phyloP scores from a whole-genome alignment of 2,888 invertebrate species.

The Sturmia bella region DNA sequence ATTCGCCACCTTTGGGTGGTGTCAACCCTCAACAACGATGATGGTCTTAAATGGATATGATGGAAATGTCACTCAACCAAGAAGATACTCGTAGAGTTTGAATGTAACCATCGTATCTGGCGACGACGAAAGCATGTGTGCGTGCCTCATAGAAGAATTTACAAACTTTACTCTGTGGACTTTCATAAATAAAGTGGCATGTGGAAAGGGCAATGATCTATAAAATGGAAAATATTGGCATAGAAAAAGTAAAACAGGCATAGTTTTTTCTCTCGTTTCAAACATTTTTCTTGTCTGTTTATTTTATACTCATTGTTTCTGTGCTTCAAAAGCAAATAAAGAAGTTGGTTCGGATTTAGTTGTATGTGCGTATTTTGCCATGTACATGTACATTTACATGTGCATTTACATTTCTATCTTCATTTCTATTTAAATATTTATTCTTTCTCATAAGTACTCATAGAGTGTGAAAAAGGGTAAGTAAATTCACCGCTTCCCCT shows the following conservation, averaged over 20 bases:
- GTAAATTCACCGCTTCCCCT: conserved; percentile 23
- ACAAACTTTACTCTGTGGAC: conserved; percentile 11
- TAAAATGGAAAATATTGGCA: conserved; percentile 25
- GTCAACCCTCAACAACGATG: not conserved
- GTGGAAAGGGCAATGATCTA: conserved; percentile 47
- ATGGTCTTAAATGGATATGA: conserved; percentile 34
- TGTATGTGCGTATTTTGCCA: too few relatives aligned
- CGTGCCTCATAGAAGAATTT: conserved; percentile 16
- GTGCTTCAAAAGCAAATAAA: conserved; percentile 32
- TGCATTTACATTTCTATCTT: conserved; percentile 8
- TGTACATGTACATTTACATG: too few relatives aligned
- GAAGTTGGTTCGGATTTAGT: conserved; percentile 17
- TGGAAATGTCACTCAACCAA: conserved; percentile 35
- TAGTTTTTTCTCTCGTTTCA: conserved; percentile 5
- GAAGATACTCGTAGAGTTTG: not conserved
- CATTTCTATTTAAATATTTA: conserved; percentile 11
- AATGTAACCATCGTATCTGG: not conserved
- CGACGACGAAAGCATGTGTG: not conserved
- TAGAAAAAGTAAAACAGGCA: not conserved
- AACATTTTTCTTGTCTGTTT: conserved; percentile 19
- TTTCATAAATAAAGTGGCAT: not conserved
- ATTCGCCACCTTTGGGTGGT: not conserved
- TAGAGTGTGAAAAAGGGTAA: conserved; percentile 32
- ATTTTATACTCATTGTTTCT: conserved; percentile 7
- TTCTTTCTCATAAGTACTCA: not conserved